Base-by-base conservation (phyloP, 2,888 invertebrate species). In the Metacarcinus magister region DNA sequence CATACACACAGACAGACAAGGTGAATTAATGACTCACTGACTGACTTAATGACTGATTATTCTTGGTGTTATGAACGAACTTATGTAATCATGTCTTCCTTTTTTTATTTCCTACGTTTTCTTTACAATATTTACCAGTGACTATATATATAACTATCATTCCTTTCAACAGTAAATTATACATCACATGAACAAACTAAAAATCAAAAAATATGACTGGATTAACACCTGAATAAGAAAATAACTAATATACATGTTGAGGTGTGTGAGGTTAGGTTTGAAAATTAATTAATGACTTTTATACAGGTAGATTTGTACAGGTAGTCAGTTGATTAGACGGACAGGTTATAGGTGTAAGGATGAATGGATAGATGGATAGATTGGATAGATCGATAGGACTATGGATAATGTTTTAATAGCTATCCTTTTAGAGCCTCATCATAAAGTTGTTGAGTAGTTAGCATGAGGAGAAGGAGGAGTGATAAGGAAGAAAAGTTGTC, bases 371-470 rank as follows among this genome's bases (percentile, higher is more conserved):
- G 54, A 32, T 92, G 39, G 28, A 92, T 39, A 16, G 32, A 16
- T 39, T 67, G 60, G 32, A 43, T 67, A 5, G 67, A 60, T 67
- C 39, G 60, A 93, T 19, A 43, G 19, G 16, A 16, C n/a, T 7
- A 0, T 87, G 39, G 39, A 10, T 39, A 87, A 87, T 87, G 32
- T 16, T 39, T 39, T 87, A 32, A 87, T 87, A 87, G 16, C 87
- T 39, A 7, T 28, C 87, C 10, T 87, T 67, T 87, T 87, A 87
- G 87, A 32, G 39, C 32, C 3, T 87, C 87, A 87, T 87, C 32
- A 87, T 87, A 87, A 87, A 87, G 87, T 87, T 87, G 32, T 39
- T 16, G 39, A 87, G 87, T 87, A 87, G 87, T 87, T 87, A 87
- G 87, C 39, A 75, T 75, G 28, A 75, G 75, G 75, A 75, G 48